A percentile compares a stretch with the other conserved stretches of the same genome.
Conservation (phyloP, 2,888 invertebrate species). For the Listrodromus nycthemerus region DNA sequence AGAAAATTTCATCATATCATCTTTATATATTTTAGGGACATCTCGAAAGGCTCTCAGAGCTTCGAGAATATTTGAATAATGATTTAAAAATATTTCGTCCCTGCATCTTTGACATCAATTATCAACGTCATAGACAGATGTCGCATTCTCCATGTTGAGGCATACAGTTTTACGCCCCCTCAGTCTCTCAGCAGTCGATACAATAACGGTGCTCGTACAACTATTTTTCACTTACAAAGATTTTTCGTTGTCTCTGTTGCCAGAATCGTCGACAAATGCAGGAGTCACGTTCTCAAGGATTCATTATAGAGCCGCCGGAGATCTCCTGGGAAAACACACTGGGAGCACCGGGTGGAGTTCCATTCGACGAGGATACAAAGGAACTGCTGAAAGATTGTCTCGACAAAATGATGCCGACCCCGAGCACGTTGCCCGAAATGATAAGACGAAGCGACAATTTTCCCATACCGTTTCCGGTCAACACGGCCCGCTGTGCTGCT, state of each 20-base stretch:
- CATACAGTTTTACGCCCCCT: too few relatives aligned
- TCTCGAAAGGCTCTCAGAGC: too few relatives aligned
- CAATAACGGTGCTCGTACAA: too few relatives aligned
- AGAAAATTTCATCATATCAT: too few relatives aligned
- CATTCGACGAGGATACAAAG: slow-evolving; percentile 81
- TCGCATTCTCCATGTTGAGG: too few relatives aligned
- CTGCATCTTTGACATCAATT: too few relatives aligned
- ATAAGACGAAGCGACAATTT: slow-evolving; percentile 82
- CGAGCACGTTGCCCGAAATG: slow-evolving; percentile 77
- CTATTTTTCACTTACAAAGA: not conserved
- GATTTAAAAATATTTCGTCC: too few relatives aligned
- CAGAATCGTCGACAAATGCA: slow-evolving; percentile 56
- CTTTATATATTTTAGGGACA: too few relatives aligned
- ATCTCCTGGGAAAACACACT: slow-evolving; percentile 81
- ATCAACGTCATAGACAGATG: too few relatives aligned
- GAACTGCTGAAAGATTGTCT: slow-evolving; percentile 77
- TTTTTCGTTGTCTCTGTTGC: not conserved
- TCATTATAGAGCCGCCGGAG: slow-evolving; percentile 78
- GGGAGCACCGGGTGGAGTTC: slow-evolving; percentile 80
- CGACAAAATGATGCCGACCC: slow-evolving; percentile 74
- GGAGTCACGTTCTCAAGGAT: slow-evolving; percentile 66
- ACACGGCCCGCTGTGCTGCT: slow-evolving; percentile 77
- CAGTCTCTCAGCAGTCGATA: too few relatives aligned
- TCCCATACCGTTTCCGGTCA: slow-evolving; percentile 83
- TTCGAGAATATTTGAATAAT: too few relatives aligned